Conservation (phyloP, 2,888 invertebrate species). For the Stictocephala bisonia region DNA sequence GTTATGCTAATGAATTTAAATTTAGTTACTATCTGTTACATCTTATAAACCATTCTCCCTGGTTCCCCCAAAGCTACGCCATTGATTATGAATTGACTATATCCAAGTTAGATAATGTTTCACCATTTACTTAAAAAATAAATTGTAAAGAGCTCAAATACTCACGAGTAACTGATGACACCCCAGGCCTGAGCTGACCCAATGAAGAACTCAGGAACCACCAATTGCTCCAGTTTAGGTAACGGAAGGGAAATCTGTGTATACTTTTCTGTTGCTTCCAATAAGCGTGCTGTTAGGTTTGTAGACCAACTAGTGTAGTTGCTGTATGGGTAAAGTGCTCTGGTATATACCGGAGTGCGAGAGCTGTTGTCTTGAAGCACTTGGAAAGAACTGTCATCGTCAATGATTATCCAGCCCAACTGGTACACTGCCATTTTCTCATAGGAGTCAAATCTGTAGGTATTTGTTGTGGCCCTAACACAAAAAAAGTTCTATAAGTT, state of each 20-base stretch:
- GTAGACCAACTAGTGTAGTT: constrained; percentile 13
- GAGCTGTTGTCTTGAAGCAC: neutral
- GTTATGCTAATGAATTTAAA: too few relatives aligned
- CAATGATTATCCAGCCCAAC: constrained; percentile 37
- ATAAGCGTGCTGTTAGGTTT: neutral
- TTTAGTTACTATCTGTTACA: too few relatives aligned
- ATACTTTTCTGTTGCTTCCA: neutral
- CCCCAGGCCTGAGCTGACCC: constrained; percentile 27
- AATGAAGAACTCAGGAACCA: constrained; percentile 32
- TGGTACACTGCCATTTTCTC: constrained; percentile 5
- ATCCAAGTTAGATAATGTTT: too few relatives aligned
- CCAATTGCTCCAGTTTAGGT: constrained; percentile 32
- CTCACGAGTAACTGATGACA: constrained; percentile 37
- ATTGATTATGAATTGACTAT: too few relatives aligned
- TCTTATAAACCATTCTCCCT: too few relatives aligned
- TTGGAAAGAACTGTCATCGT: neutral
- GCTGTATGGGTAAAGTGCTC: neutral
- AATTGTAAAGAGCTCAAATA: too few relatives aligned
- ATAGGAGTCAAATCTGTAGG: neutral
- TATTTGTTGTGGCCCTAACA: neutral
- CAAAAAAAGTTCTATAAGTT: too few relatives aligned
- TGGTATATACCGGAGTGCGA: neutral
- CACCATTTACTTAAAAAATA: too few relatives aligned
- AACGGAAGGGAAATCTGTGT: neutral
- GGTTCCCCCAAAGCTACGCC: too few relatives aligned